These are phyloP conservation scores for Grammomys dolichurus DNA, from an alignment of 2,113 vertebrate genomes.

Conservation along the genomic window DNA sequence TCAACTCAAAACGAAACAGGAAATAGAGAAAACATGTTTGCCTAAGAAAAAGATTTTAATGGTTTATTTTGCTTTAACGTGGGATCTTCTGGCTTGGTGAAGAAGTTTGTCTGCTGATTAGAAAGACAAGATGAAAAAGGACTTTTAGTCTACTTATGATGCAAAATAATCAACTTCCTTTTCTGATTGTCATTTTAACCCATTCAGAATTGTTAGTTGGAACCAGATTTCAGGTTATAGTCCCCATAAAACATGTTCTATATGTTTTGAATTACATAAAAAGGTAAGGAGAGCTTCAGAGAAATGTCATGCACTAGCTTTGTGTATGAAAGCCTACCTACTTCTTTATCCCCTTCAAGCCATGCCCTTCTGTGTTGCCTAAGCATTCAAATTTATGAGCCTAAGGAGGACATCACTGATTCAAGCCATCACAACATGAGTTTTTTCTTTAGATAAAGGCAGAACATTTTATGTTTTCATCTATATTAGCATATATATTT, in stretches of 20 bases:
- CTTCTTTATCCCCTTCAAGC: background rate
- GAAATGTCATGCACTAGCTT: background rate
- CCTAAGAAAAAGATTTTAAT: background rate
- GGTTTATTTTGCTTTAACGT: background rate
- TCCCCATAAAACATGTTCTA: conserved; percentile 20
- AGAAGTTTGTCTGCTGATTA: background rate
- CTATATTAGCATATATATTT: background rate
- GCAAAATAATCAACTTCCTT: conserved; percentile 15
- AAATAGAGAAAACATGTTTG: background rate
- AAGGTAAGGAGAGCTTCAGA: background rate
- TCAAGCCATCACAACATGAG: background rate
- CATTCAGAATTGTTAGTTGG: conserved; percentile 49
- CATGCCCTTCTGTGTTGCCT: too few species aligned
- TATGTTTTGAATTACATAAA: conserved; percentile 32
- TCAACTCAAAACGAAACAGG: background rate
- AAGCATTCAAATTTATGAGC: background rate
- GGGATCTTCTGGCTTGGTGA: too few species aligned
- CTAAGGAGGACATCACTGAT: background rate
- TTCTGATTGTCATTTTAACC: background rate
- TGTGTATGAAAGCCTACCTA: background rate
- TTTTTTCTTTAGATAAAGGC: background rate
- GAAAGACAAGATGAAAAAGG: background rate
- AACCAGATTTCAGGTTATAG: conserved; percentile 49
- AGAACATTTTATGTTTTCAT: background rate
- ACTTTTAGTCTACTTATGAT: background rate